Evolutionary conservation across 1,140 invertebrate species (phyloP).

Genomic region (Cheumatopsyche charites): DNA sequence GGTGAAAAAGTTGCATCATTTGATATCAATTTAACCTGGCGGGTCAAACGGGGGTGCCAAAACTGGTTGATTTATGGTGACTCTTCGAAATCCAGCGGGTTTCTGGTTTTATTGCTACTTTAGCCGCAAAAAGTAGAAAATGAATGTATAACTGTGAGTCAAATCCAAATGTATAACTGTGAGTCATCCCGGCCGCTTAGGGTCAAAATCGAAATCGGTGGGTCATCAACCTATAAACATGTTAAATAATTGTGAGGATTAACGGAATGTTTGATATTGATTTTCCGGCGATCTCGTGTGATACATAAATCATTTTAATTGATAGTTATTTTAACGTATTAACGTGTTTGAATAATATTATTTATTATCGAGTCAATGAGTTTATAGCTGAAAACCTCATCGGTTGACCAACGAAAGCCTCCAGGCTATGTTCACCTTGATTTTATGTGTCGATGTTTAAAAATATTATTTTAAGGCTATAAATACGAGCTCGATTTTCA

Average conservation of each 20-base stretch:
- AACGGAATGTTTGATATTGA: background rate
- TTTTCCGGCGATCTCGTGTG: background rate
- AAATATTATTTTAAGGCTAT: too few relatives aligned
- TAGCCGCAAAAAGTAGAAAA: background rate
- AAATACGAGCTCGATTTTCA: too few relatives aligned
- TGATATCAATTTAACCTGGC: background rate
- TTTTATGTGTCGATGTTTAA: too few relatives aligned
- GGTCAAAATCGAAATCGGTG: background rate
- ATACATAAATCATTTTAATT: too few relatives aligned
- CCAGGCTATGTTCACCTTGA: too few relatives aligned
- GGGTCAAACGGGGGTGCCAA: constrained; percentile 10
- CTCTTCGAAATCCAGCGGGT: background rate
- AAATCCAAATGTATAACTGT: background rate
- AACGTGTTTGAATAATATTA: too few relatives aligned
- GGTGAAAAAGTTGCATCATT: too few relatives aligned
- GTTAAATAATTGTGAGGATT: too few relatives aligned
- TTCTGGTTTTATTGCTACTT: background rate
- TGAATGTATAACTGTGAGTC: constrained; percentile 1
- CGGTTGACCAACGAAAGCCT: too few relatives aligned
- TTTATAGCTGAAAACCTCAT: too few relatives aligned
- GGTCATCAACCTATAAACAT: background rate
- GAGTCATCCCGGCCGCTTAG: constrained; percentile 5
- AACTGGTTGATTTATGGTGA: constrained; percentile 9
- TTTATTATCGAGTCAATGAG: too few relatives aligned
- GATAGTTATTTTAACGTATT: too few relatives aligned